phyloP scores from a whole-genome alignment of 2,888 invertebrate species.

The Drosophila neonasuta region DNA sequence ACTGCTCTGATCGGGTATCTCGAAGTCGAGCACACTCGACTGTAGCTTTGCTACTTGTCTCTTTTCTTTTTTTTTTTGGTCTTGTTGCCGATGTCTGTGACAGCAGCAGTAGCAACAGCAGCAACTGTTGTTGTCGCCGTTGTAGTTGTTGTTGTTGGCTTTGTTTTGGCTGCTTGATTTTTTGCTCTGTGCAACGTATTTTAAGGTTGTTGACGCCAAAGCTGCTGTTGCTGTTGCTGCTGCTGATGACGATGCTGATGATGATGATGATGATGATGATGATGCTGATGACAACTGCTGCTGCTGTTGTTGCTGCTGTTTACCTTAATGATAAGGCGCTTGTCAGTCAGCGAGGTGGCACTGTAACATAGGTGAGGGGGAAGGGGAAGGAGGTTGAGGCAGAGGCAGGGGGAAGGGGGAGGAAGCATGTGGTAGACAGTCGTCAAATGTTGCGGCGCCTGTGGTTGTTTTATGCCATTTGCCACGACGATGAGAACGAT shows the following conservation, averaged over 20 bases:
- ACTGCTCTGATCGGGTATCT: too few relatives aligned
- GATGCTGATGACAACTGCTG: constrained; percentile 61
- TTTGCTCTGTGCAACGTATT: constrained; percentile 52
- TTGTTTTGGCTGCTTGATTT: constrained; percentile 58
- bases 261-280: constrained; percentile 41
- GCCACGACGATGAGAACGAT: constrained; percentile 30
- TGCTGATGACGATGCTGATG: constrained; percentile 48
- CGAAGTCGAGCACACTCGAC: too few relatives aligned
- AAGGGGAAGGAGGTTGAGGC: background rate
- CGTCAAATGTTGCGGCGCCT: constrained; percentile 73
- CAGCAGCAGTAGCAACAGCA: constrained; percentile 46
- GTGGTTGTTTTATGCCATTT: constrained; percentile 75
- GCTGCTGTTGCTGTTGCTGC: constrained; percentile 48
- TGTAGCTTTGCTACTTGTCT: too few relatives aligned
- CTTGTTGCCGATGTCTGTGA: constrained; percentile 64
- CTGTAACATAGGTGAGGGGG: too few relatives aligned
- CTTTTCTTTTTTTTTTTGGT: constrained; percentile 32
- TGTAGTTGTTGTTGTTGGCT: constrained; percentile 43
- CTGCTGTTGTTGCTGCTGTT: constrained; percentile 55
- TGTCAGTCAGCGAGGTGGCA: constrained; percentile 66
- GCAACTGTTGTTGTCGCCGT: constrained; percentile 36
- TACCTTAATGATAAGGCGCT: constrained; percentile 79
- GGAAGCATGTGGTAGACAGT: constrained; percentile 55
- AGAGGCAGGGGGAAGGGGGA: background rate
- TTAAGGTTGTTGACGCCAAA: constrained; percentile 71